These are phyloP conservation scores for Synchiropus splendidus DNA, from an alignment of 2,113 vertebrate genomes.

Conservation along the genomic window DNA sequence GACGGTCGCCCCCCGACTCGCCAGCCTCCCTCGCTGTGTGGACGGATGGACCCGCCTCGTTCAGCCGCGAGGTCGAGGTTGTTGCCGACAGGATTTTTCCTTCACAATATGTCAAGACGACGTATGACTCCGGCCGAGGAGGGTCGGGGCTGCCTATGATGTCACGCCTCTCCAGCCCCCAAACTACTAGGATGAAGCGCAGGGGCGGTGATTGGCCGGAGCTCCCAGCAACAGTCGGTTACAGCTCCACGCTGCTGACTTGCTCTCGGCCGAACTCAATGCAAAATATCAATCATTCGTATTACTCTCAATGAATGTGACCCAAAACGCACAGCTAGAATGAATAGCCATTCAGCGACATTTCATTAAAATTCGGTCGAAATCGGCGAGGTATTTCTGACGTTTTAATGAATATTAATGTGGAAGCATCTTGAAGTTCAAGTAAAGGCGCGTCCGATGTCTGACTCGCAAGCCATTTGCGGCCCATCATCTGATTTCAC, in stretches of 20 bases:
- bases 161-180: constrained; percentile 50
- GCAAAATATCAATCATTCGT: no score
- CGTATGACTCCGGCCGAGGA: constrained; percentile 19
- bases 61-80: background rate
- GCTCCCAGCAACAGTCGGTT: constrained; percentile 61
- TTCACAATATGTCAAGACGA: no score
- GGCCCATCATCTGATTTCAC: no score
- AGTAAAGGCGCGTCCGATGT: no score
- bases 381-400: no score
- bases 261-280: background rate
- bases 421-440: no score
- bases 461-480: no score
- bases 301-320: no score
- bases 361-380: no score
- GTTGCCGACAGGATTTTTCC: constrained; percentile 1
- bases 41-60: background rate
- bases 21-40: constrained; percentile 3
- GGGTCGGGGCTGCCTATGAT: constrained; percentile 38
- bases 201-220: constrained; percentile 55
- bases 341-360: no score
- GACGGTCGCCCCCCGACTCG: constrained; percentile 31
- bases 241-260: constrained; percentile 14
- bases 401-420: no score
- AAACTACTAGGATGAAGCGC: constrained; percentile 20
- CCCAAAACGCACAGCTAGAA: no score